These are phyloP conservation scores for Iselma pallidipennis DNA, from an alignment of 2,888 invertebrate genomes.

Conservation along the genomic window DNA sequence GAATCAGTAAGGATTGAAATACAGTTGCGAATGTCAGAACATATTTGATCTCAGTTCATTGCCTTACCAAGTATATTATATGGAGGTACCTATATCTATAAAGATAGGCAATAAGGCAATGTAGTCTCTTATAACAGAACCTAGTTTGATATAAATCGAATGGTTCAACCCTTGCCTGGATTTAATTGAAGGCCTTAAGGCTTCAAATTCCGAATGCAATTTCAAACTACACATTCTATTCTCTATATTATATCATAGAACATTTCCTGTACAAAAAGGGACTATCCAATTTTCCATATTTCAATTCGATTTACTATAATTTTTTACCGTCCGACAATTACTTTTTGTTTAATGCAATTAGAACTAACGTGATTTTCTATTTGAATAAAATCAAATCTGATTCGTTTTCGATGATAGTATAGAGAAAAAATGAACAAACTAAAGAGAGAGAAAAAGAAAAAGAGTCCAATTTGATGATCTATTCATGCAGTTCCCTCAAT, in stretches of 20 bases:
- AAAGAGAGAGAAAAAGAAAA: too few species aligned
- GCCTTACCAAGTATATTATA: slow-evolving; percentile 14
- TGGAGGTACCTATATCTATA: too few species aligned
- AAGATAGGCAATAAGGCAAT: slow-evolving; percentile 15
- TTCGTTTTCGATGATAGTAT: too few species aligned
- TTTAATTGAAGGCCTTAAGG: not conserved
- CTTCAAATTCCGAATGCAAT: not conserved
- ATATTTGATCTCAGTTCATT: slow-evolving; percentile 32
- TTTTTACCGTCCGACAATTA: too few species aligned
- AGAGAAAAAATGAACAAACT: too few species aligned
- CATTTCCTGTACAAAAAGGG: not conserved
- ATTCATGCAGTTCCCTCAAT: not conserved
- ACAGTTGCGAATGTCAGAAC: slow-evolving; percentile 33
- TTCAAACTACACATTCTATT: not conserved
- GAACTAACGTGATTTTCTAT: not conserved
- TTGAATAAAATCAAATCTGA: too few species aligned
- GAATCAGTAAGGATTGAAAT: slow-evolving; percentile 28
- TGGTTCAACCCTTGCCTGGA: not conserved
- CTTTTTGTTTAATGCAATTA: not conserved
- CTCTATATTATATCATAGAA: not conserved
- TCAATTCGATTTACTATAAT: too few species aligned
- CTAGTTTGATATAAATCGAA: slow-evolving; percentile 18
- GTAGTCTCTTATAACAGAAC: slow-evolving; percentile 10
- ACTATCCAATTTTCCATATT: too few species aligned
- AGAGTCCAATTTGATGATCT: not conserved